Evolutionary conservation across 92 coral and sea anemone species (phyloP).

Genomic region (Zoanthus solanderi): DNA sequence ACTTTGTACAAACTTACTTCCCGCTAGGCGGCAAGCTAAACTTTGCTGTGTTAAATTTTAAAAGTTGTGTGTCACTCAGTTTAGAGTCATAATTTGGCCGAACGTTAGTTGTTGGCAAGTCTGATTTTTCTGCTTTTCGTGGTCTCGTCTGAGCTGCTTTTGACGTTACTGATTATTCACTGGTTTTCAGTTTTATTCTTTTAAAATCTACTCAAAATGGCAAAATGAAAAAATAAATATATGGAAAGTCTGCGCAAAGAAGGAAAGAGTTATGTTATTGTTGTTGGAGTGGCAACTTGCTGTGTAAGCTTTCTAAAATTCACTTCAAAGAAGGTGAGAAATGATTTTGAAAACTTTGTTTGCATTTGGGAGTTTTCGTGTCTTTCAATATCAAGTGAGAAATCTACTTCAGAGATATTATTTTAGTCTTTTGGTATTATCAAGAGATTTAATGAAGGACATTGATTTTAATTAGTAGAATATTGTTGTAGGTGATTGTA

Average conservation of each 20-base stretch:
- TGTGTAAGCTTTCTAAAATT: too few relatives aligned
- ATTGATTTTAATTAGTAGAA: constrained; percentile 22
- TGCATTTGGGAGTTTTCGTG: background rate
- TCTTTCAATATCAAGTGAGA: background rate
- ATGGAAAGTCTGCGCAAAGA: too few relatives aligned
- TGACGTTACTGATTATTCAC: background rate
- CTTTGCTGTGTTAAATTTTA: background rate
- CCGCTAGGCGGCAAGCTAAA: constrained; percentile 25
- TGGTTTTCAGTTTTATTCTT: too few relatives aligned
- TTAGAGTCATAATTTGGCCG: background rate
- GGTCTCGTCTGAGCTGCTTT: background rate
- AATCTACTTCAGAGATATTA: constrained; percentile 10
- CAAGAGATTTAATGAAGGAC: constrained; percentile 8
- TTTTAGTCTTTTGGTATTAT: background rate
- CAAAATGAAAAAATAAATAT: too few relatives aligned
- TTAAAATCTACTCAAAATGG: too few relatives aligned
- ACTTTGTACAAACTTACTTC: background rate
- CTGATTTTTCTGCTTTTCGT: background rate
- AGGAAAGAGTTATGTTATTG: too few relatives aligned
- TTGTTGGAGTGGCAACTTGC: too few relatives aligned
- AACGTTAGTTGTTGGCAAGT: background rate
- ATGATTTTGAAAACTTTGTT: background rate
- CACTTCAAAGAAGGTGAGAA: background rate
- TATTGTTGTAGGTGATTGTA: background rate
- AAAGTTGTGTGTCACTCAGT: background rate